Evolutionary conservation across 2,797 vertebrate species (phyloP), one percentile per base, ranked within the genome.

Genomic region (Buphagus erythrorhynchus): DNA sequence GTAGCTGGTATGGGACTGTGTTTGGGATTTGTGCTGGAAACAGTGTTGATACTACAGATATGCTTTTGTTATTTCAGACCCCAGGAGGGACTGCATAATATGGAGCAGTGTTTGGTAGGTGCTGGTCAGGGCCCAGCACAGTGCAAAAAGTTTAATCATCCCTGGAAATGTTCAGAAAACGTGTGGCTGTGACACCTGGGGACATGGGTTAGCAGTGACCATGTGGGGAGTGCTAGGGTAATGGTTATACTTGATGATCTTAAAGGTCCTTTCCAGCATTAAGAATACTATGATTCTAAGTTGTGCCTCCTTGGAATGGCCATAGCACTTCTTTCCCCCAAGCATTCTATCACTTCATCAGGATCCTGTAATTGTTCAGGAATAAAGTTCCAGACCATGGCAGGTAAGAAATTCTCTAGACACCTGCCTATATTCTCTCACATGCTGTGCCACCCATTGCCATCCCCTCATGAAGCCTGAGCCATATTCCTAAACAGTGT

Each of bases 381-480:
- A 78, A 31, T 35, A n/a, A 76, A 83, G 22, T 31, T 83, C 33
- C n/a, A 72, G n/a, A 49, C 2, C 22, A 72, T 0, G 28, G 22
- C 28, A 88, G 18, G 11, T 31, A 49, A 62, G 38, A 58, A 79
- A 22, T 72, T 72, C 58, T 71, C 43, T 18, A 66, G 38, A 48
- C 22, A 75, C 16, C 4, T 66, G 55, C 17, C 16, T 16, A 18
- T 20, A 61, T 43, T 66, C 52, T 51, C 42, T 17, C 22, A 61
- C 11, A 29, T n/a, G 51, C 38, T 21, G 4, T 26, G 21, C 16
- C 38, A 58, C 4, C n/a, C 15, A 4, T 2, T 24, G 43, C 18
- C n/a, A 58, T 8, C 31, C 17, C 26, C 6, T 36, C 5, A 4
- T 0, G 0, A 54, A 43, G 67, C 5, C 26, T 21, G 22, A 16